A percentile compares a stretch with the other conserved stretches of the same genome.
phyloP scores from a whole-genome alignment of 1,140 invertebrate species.

The Hyposmocoma kahamanoa region DNA sequence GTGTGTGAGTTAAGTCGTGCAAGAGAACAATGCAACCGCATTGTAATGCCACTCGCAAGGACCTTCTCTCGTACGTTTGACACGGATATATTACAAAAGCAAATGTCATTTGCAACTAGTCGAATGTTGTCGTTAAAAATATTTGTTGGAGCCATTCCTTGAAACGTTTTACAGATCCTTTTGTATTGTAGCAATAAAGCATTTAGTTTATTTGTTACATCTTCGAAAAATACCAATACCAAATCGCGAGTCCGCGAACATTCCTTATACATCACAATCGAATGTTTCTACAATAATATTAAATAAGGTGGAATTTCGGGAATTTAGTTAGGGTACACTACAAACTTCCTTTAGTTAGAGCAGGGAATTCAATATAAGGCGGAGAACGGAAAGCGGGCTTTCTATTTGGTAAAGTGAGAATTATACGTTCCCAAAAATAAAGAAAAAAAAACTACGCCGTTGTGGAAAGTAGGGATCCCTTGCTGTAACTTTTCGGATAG shows the following conservation, averaged over 20 bases:
- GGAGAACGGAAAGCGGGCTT: constrained; percentile 28
- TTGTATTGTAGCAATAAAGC: too few relatives aligned
- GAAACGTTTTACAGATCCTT: too few relatives aligned
- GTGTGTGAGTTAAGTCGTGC: constrained; percentile 24
- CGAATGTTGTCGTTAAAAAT: too few relatives aligned
- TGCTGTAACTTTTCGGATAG: constrained; percentile 40
- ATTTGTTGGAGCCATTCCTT: too few relatives aligned
- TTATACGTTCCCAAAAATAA: constrained; percentile 46
- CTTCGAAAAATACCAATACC: too few relatives aligned
- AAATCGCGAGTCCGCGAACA: too few relatives aligned
- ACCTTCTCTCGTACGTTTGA: constrained; percentile 39
- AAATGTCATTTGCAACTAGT: constrained; percentile 36
- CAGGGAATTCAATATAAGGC: constrained; percentile 57
- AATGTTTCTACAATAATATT: constrained; percentile 25
- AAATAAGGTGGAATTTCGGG: constrained; percentile 32
- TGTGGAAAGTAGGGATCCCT: constrained; percentile 35
- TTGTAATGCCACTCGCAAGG: constrained; percentile 41
- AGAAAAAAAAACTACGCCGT: constrained; percentile 34
- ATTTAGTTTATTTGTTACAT: too few relatives aligned
- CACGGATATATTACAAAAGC: constrained; percentile 33
- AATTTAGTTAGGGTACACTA: constrained; percentile 42
- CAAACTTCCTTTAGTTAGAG: constrained; percentile 39
- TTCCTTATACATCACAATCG: too few relatives aligned
- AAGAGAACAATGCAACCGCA: constrained; percentile 36
- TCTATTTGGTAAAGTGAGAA: constrained; percentile 46